Evolutionary conservation across 2,888 invertebrate genomes (phyloP), one percentile per base, ranked within the genome.

Genomic region (Tricholauxania praeusta): DNA sequence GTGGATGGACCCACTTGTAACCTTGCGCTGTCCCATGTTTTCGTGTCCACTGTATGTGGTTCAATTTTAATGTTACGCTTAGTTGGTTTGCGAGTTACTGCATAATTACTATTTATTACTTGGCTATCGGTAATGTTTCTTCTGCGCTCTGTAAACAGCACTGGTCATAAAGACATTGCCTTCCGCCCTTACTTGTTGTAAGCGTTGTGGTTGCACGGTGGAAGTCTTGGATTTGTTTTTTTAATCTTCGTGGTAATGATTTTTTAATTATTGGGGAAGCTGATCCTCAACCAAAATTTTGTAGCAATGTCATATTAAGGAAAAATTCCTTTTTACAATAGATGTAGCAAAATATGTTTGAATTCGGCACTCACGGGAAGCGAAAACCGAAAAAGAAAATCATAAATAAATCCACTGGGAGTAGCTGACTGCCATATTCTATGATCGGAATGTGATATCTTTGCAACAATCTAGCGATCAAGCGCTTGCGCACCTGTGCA

Each of bases 21-120:
- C 39, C 39, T 39, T 39, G 10, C 39, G 39, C 39, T 39, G 39
- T 39, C 39, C 10, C 39, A 39, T 7, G 10, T 7, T 39, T 39
- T 39, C 8, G 66, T 55, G 47, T 53, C 66, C 66, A 52, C 14
- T 66, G 52, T 66, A 17, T 66, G 66, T 52, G n/a, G 15, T 64
- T 19, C 64, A 64, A 51, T 39, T 60, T 32, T n/a, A 12, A 32
- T 39, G 51, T 51, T 19, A 60, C 60, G 49, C 69, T 62, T 28
- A 52, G 32, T 17, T 51, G 49, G 68, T n/a, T 49, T 49, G 19
- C 62, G 57, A 69, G 60, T 69, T 60, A 52, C 60, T 60, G 69
- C 69, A 62, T 69, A 69, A 69, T 69, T 48, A 69, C 52, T 69
- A 62, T 69, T 69, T 69, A 69, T 69, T 62, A 51, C 60, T 51